These are phyloP conservation scores for Passer montanus DNA, from an alignment of 2,113 vertebrate genomes.

Conservation along the genomic window DNA sequence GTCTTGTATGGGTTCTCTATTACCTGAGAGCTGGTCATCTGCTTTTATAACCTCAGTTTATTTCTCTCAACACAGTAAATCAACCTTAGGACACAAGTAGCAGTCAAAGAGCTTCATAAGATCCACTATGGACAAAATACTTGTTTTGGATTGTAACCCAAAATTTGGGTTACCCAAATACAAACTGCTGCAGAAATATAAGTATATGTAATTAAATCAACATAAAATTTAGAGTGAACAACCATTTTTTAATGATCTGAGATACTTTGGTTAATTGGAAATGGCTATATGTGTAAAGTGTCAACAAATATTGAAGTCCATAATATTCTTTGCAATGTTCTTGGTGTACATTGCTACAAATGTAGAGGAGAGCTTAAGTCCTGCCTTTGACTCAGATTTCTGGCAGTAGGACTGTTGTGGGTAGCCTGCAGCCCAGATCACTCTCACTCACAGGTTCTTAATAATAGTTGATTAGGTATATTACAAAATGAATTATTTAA, in stretches of 20 bases:
- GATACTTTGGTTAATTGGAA: not conserved
- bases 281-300: not conserved
- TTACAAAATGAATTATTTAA: not conserved
- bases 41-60: not conserved
- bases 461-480: not conserved
- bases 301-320: not conserved
- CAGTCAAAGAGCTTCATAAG: not conserved
- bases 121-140: not conserved
- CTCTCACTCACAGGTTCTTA: not conserved
- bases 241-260: not conserved
- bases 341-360: fast-evolving
- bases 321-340: not conserved
- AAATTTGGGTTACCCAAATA: not conserved
- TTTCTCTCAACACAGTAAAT: not conserved
- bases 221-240: not conserved
- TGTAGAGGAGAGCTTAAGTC: not conserved
- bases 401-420: not conserved
- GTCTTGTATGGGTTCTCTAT: not conserved
- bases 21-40: not conserved
- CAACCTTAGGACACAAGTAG: not conserved
- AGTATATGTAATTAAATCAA: not conserved
- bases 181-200: not conserved
- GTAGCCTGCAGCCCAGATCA: not conserved
- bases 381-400: not conserved
- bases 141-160: not conserved